phyloP scores from a whole-genome alignment of 2,888 invertebrate species.

The Oxytorus armatus region DNA sequence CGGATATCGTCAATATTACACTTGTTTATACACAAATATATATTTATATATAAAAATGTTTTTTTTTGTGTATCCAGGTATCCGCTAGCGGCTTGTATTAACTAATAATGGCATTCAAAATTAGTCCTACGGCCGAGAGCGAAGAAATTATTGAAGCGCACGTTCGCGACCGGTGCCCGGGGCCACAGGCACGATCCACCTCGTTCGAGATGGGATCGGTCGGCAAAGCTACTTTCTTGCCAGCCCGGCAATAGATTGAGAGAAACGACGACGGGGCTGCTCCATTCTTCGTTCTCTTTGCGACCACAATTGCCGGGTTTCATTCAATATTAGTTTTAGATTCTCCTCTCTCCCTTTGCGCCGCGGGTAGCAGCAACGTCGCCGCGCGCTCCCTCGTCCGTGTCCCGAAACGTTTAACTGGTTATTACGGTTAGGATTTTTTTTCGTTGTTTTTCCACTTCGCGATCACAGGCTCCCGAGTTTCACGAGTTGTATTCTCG shows the following conservation, averaged over 20 bases:
- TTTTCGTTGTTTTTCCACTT: conserved; percentile 66
- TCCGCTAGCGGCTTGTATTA: conserved; percentile 79
- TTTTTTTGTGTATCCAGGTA: not conserved
- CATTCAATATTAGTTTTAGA: conserved; percentile 83
- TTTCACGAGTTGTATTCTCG: conserved; percentile 58
- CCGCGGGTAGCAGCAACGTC: conserved; percentile 39
- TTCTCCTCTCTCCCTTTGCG: conserved; percentile 43
- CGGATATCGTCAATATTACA: too few species aligned
- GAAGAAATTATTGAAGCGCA: conserved; percentile 56
- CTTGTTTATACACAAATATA: too few species aligned
- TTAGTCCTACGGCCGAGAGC: conserved; percentile 80
- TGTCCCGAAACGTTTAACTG: conserved; percentile 79
- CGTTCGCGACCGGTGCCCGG: conserved; percentile 46
- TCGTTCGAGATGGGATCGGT: conserved; percentile 64
- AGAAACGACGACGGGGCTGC: conserved; percentile 29
- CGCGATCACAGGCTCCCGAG: conserved; percentile 56
- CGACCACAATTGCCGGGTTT: conserved; percentile 82
- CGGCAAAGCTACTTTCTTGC: conserved; percentile 54
- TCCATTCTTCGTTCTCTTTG: conserved; percentile 44
- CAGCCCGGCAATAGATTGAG: conserved; percentile 7
- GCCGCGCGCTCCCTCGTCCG: conserved; percentile 59
- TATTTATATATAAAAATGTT: too few species aligned
- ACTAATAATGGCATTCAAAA: conserved; percentile 84
- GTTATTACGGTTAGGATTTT: conserved; percentile 81
- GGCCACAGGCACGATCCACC: conserved; percentile 38